A percentile compares a stretch with the other conserved stretches of the same genome.
Conservation (phyloP, 2,888 invertebrate species). For the Salticus scenicus region DNA sequence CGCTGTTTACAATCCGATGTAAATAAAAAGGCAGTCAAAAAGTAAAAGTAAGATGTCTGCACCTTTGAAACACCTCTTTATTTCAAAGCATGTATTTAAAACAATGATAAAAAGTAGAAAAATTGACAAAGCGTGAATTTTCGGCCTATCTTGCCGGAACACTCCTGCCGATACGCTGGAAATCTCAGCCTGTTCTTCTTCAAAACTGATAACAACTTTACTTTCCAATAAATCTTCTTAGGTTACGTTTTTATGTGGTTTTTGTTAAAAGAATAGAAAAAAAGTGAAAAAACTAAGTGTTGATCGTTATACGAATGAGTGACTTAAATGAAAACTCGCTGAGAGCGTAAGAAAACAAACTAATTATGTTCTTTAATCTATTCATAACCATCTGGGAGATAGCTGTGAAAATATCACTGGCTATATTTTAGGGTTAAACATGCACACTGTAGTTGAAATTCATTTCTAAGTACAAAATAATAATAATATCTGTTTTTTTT, state of each 20-base stretch:
- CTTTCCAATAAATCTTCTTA: conserved; percentile 49
- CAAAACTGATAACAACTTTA: conserved; percentile 60
- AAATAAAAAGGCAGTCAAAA: too few relatives aligned
- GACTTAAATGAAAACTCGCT: neutral
- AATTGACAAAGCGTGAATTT: conserved; percentile 53
- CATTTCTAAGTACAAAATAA: too few relatives aligned
- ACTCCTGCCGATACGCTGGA: conserved; percentile 20
- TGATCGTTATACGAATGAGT: conserved; percentile 6
- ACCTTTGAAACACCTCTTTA: conserved; percentile 24
- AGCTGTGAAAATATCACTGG: neutral
- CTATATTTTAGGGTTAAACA: neutral
- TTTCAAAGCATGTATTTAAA: conserved; percentile 34
- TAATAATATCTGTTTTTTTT: too few relatives aligned
- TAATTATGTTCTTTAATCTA: conserved; percentile 49
- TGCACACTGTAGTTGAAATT: too few relatives aligned
- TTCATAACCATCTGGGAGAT: neutral
- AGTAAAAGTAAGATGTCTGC: neutral
- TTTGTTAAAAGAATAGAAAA: conserved; percentile 13
- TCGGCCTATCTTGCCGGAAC: conserved; percentile 46
- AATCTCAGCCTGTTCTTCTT: conserved; percentile 40
- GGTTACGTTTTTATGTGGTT: conserved; percentile 28
- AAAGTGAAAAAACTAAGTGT: neutral
- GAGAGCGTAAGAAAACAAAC: neutral
- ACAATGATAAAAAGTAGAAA: conserved; percentile 23
- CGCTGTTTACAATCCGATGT: too few relatives aligned